These are phyloP conservation scores for Caenorhabditis sp. DNA, from an alignment of 2,888 invertebrate genomes.

Conservation along the genomic window DNA sequence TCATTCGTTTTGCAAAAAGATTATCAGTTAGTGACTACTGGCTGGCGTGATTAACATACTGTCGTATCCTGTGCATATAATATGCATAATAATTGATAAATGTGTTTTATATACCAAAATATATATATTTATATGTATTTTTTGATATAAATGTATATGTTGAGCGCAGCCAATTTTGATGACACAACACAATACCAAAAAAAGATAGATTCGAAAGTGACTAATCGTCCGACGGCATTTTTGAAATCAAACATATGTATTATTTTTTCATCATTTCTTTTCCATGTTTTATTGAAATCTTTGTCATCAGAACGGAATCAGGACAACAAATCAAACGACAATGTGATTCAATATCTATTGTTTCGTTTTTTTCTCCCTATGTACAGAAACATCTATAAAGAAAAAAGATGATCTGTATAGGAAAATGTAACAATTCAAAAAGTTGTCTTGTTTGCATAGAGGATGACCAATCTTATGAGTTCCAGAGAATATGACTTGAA, in stretches of 20 bases:
- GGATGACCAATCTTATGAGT: background rate
- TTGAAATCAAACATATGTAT: background rate
- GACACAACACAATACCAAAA: conserved; percentile 1
- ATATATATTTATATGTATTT: background rate
- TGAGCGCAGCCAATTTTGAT: conserved; percentile 1
- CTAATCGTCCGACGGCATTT: background rate
- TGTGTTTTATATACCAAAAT: background rate
- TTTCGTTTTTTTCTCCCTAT: too few species aligned
- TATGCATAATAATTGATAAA: background rate
- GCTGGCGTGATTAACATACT: background rate
- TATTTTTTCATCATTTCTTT: background rate
- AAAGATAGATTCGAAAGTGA: background rate
- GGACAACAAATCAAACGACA: background rate
- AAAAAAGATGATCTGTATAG: too few species aligned
- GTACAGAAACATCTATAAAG: too few species aligned
- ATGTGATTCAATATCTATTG: background rate
- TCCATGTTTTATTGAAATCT: background rate
- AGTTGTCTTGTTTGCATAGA: background rate
- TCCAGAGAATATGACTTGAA: background rate
- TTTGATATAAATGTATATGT: background rate
- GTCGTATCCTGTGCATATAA: background rate
- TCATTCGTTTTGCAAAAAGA: background rate
- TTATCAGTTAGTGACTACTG: background rate
- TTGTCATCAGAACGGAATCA: conserved; percentile 1
- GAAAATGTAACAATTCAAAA: too few species aligned